Percentiles rank a stretch among this genome's conserved stretches.
phyloP scores from a whole-genome alignment of 2,797 vertebrate species.

The Pteropus rufus region DNA sequence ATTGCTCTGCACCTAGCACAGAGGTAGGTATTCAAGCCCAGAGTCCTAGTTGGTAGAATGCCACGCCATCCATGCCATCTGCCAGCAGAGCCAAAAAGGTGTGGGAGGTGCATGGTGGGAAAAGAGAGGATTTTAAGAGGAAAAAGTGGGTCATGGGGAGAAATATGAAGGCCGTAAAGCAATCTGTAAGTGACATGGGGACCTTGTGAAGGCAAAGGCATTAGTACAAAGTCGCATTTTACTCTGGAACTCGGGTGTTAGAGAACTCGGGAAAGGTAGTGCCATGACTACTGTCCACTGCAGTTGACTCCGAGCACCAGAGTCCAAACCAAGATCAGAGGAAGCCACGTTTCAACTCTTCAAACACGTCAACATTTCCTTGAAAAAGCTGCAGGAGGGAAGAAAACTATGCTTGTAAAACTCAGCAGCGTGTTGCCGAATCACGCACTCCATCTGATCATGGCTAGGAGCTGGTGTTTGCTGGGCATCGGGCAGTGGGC shows the following conservation, averaged over 20 bases:
- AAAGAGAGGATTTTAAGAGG: background rate
- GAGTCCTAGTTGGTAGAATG: background rate
- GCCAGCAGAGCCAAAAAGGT: background rate
- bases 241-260: background rate
- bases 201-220: background rate
- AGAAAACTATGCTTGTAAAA: background rate
- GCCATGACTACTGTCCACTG: no score
- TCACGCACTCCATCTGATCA: background rate
- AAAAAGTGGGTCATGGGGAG: background rate
- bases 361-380: background rate
- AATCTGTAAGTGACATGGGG: background rate
- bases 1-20: background rate
- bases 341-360: background rate
- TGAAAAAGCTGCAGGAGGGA: background rate
- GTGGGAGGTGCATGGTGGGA: no score
- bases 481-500: background rate
- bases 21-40: background rate
- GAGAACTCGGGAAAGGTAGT: background rate
- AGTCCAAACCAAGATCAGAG: background rate
- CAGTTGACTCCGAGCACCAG: background rate
- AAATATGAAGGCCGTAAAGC: background rate
- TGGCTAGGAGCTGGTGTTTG: background rate
- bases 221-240: background rate
- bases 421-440: background rate
- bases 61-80: fast-evolving